Base-by-base conservation (phyloP, 2,888 invertebrate species). In the Chrysolina oricalcia region DNA sequence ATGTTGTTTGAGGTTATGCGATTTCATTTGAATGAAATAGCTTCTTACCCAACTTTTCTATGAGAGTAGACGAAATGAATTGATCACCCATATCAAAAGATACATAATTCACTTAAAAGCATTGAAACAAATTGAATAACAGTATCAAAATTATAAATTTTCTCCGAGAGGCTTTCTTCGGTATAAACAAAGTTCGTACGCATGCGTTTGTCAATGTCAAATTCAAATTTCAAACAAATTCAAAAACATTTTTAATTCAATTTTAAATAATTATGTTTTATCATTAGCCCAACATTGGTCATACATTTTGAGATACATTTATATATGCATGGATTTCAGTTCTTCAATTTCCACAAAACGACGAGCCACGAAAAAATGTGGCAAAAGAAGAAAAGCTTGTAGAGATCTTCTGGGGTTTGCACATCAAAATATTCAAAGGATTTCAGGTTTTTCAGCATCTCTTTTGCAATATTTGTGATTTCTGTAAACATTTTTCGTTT, bases 31-130 rank as follows among this genome's bases (percentile, higher is more conserved):
- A 6, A n/a, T 8, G 27, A 17, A 65, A 72, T 23, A 13, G 56
- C 72, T 62, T 46, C 72, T 82, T 83, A 87, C 88, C 87, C 77
- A 88, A 77, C 83, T 88, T 88, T 81, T 87, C 82, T 72, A 87
- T 86, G 72, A 86, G 86, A 17, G 81, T n/a, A n/a, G 85, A 83
- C 46, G 85, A 83, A 76, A 88, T 86, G 76, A 67, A 79, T 77
- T 81, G 72, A 19, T 82, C 80, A 17, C 63, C 53, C 80, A 81
- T 81, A 66, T 40, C 63, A 71, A 40, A 68, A n/a, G 15, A 35
- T 27, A n/a, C 59, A 59, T 59, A 2, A 27, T 59, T 59, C n/a
- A 27, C 59, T 59, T 9, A n/a, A 59, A 35, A 70, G 19, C 46
- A 48, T 63, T 35, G 70, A 63, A 43, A 69, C 17, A 19, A 56